Evolutionary conservation across 2,113 vertebrate genomes (phyloP).

Genomic region (Larimichthys polyactis): DNA sequence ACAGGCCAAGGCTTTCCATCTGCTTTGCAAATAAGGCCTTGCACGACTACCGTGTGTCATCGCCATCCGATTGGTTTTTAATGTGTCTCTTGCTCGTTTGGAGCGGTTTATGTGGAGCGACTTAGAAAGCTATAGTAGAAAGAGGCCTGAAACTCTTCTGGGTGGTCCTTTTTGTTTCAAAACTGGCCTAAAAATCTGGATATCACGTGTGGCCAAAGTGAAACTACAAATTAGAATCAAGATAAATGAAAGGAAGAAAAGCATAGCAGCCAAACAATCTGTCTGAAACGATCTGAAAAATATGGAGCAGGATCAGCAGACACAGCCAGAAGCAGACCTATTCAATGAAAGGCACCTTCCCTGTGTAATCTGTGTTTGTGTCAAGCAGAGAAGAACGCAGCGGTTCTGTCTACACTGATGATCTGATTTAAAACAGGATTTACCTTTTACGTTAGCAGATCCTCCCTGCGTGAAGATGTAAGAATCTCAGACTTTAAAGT

Average conservation of each 20-base stretch:
- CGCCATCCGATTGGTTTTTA: conserved; percentile 78
- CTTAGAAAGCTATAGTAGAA: conserved; percentile 25
- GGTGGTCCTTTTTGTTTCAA: conserved; percentile 74
- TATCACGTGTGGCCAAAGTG: conserved; percentile 71
- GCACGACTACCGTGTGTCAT: conserved; percentile 80
- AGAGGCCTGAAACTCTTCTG: conserved; percentile 60
- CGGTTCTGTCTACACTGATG: background rate
- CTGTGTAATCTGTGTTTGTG: background rate
- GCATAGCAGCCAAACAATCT: conserved; percentile 53
- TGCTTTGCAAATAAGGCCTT: conserved; percentile 80
- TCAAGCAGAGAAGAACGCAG: conserved; percentile 5
- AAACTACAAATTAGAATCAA: conserved; percentile 72
- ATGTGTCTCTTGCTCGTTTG: conserved; percentile 64
- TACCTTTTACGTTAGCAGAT: conserved; percentile 31
- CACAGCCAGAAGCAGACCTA: background rate
- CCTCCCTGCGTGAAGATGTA: background rate
- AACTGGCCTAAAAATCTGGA: conserved; percentile 68
- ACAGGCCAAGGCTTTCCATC: conserved; percentile 82
- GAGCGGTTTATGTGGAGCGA: conserved; percentile 34
- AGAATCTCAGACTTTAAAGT: conserved; percentile 17
- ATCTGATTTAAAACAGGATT: conserved; percentile 36
- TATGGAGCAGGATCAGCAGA: conserved; percentile 27
- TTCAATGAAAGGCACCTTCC: background rate
- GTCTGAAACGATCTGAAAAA: conserved; percentile 59
- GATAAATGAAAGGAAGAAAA: conserved; percentile 71